Conservation (phyloP, 2,888 invertebrate genomes). For the Drosophila paramelanica region DNA sequence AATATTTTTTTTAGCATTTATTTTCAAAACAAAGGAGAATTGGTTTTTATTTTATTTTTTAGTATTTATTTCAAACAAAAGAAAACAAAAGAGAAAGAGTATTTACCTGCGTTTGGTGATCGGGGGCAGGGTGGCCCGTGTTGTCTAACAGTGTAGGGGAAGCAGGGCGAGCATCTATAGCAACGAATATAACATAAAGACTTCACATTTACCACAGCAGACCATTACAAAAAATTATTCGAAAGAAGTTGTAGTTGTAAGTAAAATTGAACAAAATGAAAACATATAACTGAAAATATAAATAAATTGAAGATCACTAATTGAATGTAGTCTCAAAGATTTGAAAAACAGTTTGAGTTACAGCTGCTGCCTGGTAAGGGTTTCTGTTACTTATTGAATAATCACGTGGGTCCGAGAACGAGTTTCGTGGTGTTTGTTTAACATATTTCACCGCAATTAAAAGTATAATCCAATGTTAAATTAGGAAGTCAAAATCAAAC, state of each 20-base stretch:
- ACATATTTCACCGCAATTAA: slow-evolving; percentile 72
- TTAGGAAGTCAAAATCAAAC: slow-evolving; percentile 42
- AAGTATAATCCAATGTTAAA: slow-evolving; percentile 23
- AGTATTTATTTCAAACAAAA: slow-evolving; percentile 64
- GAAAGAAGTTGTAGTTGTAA: slow-evolving; percentile 79
- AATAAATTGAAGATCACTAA: slow-evolving; percentile 37
- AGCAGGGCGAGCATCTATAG: slow-evolving; percentile 95
- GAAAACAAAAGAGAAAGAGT: slow-evolving; percentile 84
- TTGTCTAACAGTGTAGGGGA: slow-evolving; percentile 95
- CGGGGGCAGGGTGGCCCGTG: slow-evolving; percentile 91
- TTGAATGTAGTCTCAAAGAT: slow-evolving; percentile 49
- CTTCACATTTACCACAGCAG: slow-evolving; percentile 86
- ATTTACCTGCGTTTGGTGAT: slow-evolving; percentile 90
- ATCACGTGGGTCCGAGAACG: slow-evolving; percentile 32
- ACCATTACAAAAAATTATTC: slow-evolving; percentile 85
- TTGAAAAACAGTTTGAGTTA: slow-evolving; percentile 35
- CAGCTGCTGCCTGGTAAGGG: slow-evolving; percentile 45
- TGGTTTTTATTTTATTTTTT: slow-evolving; percentile 44
- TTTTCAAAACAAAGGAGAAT: slow-evolving; percentile 52
- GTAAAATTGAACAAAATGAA: slow-evolving; percentile 48
- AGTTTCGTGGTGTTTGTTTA: slow-evolving; percentile 40
- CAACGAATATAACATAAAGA: slow-evolving; percentile 94
- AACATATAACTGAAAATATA: slow-evolving; percentile 20
- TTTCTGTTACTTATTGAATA: slow-evolving; percentile 41
- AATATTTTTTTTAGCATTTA: slow-evolving; percentile 48